Base-by-base conservation (phyloP, 2,888 invertebrate genomes). In the Glyphotaelius pellucidus region DNA sequence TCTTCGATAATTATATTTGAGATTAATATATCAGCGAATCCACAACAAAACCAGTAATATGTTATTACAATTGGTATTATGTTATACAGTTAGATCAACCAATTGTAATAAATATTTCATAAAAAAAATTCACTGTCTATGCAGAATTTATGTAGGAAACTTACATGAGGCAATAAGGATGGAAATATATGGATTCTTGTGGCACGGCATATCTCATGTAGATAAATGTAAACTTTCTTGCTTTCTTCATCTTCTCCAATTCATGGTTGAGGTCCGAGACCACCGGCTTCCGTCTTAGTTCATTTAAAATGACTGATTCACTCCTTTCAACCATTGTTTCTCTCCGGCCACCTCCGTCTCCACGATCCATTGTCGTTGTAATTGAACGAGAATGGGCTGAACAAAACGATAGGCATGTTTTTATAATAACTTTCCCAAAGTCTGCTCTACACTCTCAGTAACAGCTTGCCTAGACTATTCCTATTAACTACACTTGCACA, bases 151-250 rank as follows among this genome's bases (percentile, higher is more conserved):
- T 80, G 25, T 30, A 87, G 80, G 42, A 85, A 90, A 94, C 96
- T 95, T 95, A 98, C 97, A 96, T 97, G 79, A 98, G 95, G 92
- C 97, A 97, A 94, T 98, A 98, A 0, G 98, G 98, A 4, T 97
- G 97, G 93, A 97, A 98, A 94, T 96, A 96, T 93, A 97, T 97
- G 93, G 98, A 98, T 7, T 97, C 96, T 91, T 97, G 96, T n/a
- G 97, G 97, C 1, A 97, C 97, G 81, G 97, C 97, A 94, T 98
- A 98, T 12, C 97, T 96, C 96, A 98, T 97, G 94, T 98, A 98
- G 7, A 98, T 96, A 94, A 98, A 98, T 12, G 96, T 96, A 90
- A 96, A 95, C n/a, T 96, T 95, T 0, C 96, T 96, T 93, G 96
- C 95, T 2, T 94, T 94, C 80, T 96, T 96, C 93, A 98, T 95